These are phyloP conservation scores for Artibeus lituratus DNA, from an alignment of 2,797 vertebrate species.

Conservation along the genomic window DNA sequence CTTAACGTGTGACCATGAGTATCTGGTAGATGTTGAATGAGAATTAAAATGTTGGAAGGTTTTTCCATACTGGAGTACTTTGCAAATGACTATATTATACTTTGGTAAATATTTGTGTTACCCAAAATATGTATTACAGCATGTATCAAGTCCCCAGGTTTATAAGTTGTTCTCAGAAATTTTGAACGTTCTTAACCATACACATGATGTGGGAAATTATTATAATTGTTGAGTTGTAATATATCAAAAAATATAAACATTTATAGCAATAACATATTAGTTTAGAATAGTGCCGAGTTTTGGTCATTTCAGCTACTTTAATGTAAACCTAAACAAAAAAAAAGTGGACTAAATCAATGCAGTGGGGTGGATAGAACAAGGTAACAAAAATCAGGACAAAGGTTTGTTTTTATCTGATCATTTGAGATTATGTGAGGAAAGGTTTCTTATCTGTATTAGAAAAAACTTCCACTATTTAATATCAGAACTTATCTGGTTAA, in stretches of 20 bases:
- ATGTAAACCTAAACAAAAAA: background rate
- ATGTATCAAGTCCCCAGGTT: background rate
- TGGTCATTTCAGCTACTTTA: background rate
- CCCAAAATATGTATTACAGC: background rate
- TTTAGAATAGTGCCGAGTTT: background rate
- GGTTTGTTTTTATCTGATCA: background rate
- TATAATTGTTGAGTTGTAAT: background rate
- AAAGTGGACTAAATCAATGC: background rate
- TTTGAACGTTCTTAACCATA: background rate
- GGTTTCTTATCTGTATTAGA: background rate
- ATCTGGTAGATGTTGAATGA: slow-evolving; percentile 36
- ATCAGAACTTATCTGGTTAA: background rate
- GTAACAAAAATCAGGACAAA: background rate
- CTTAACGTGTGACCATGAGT: slow-evolving; percentile 42
- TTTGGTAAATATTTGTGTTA: background rate
- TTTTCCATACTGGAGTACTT: background rate
- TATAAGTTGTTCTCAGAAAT: background rate
- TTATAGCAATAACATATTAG: background rate
- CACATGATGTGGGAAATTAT: background rate
- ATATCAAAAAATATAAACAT: background rate
- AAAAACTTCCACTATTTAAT: background rate
- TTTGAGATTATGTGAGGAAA: background rate
- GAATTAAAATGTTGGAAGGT: background rate
- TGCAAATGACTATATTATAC: background rate
- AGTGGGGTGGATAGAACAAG: background rate